Evolutionary conservation across 2,113 vertebrate species (phyloP).

Genomic region (Passer montanus): DNA sequence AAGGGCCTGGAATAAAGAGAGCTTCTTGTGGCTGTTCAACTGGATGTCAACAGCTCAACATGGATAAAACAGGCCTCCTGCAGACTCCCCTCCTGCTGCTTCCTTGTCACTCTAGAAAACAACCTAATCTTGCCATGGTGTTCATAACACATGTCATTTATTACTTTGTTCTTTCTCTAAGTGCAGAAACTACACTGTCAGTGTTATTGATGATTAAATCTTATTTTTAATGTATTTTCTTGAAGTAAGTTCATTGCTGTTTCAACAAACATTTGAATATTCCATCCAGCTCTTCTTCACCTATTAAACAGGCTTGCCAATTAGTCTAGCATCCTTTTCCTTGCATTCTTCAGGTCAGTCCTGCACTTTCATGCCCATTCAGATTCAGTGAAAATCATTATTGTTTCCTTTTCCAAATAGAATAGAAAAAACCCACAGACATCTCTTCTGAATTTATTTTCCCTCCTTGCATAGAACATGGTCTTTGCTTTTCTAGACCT

Average conservation of each 20-base stretch:
- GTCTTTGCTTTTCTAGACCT: neutral
- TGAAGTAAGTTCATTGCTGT: neutral
- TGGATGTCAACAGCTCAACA: neutral
- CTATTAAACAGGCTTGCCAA: neutral
- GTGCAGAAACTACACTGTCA: neutral
- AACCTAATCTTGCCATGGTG: neutral
- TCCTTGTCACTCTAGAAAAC: neutral
- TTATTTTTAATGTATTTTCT: neutral
- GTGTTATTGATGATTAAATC: neutral
- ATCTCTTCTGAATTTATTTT: neutral
- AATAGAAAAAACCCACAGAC: neutral
- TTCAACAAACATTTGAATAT: neutral
- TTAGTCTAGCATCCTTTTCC: neutral
- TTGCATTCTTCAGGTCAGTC: neutral
- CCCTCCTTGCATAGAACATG: neutral
- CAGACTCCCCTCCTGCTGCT: neutral
- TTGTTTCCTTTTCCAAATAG: neutral
- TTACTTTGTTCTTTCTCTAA: neutral
- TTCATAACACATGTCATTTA: neutral
- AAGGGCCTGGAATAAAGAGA: neutral
- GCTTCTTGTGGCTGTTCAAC: neutral
- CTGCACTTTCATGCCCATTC: neutral
- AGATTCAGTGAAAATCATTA: neutral
- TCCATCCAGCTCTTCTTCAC: neutral
- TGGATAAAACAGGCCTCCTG: neutral